These are phyloP conservation scores for Triplophysa tibetana DNA, from an alignment of 2,113 vertebrate genomes.

Conservation along the genomic window DNA sequence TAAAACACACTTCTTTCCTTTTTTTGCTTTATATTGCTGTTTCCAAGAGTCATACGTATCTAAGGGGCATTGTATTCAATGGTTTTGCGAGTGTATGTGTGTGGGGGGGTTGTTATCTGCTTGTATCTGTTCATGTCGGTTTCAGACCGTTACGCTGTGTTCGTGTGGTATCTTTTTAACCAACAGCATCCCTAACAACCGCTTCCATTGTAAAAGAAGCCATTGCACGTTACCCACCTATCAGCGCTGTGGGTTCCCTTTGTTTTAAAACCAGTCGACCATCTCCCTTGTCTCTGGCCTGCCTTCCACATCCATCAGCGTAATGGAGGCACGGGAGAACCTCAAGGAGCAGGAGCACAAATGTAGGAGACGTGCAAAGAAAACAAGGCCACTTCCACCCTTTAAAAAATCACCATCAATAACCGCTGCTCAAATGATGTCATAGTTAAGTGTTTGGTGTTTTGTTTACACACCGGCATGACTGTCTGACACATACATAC, in stretches of 20 bases:
- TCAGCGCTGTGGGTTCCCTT: conserved; percentile 66
- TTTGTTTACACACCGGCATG: conserved; percentile 73
- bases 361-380: conserved; percentile 44
- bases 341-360: conserved; percentile 29
- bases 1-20: background rate
- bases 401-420: conserved; percentile 77
- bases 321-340: conserved; percentile 66
- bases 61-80: background rate
- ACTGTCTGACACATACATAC: conserved; percentile 53
- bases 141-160: conserved; percentile 46
- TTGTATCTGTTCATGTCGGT: conserved; percentile 27
- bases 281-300: conserved; percentile 49
- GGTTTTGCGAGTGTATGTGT: background rate
- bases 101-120: background rate
- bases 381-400: conserved; percentile 61
- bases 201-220: conserved; percentile 64
- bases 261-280: conserved; percentile 67
- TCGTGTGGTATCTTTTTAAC: conserved; percentile 58
- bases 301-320: conserved; percentile 57
- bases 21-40: background rate
- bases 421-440: conserved; percentile 72
- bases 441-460: conserved; percentile 81
- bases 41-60: background rate
- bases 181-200: conserved; percentile 59
- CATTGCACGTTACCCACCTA: conserved; percentile 66